Conservation (phyloP, 2,888 invertebrate species). For the Pterobdella sp. region DNA sequence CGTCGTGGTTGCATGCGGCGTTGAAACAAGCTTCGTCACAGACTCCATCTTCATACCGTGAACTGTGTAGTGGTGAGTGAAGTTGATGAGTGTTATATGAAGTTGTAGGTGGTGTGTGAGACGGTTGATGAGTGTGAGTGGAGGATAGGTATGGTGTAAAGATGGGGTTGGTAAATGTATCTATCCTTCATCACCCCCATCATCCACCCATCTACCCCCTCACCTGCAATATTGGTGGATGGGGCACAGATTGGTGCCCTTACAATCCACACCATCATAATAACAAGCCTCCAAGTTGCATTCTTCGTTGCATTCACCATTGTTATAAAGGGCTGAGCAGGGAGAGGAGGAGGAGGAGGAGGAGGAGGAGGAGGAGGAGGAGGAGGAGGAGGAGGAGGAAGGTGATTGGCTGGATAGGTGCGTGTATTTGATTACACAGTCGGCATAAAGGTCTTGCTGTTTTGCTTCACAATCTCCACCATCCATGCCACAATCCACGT, state of each 20-base stretch:
- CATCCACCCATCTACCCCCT: no score
- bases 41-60: constrained; percentile 82
- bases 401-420: background rate
- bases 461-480: background rate
- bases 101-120: background rate
- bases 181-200: no score
- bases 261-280: constrained; percentile 89
- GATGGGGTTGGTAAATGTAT: no score
- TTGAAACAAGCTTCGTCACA: constrained; percentile 94
- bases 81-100: background rate
- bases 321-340: constrained; percentile 86
- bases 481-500: background rate
- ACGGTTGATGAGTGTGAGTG: background rate
- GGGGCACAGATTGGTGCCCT: constrained; percentile 61
- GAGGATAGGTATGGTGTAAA: no score
- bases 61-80: constrained; percentile 81
- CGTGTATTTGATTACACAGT: background rate
- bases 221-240: constrained; percentile 84
- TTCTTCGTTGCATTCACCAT: constrained; percentile 77
- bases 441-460: background rate
- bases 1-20: constrained; percentile 95
- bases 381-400: background rate
- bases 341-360: constrained; percentile 12
- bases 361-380: background rate
- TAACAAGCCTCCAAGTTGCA: constrained; percentile 89